These are phyloP conservation scores for Melanotaenia trifasciata DNA, from an alignment of 2,797 vertebrate genomes.

Conservation along the genomic window DNA sequence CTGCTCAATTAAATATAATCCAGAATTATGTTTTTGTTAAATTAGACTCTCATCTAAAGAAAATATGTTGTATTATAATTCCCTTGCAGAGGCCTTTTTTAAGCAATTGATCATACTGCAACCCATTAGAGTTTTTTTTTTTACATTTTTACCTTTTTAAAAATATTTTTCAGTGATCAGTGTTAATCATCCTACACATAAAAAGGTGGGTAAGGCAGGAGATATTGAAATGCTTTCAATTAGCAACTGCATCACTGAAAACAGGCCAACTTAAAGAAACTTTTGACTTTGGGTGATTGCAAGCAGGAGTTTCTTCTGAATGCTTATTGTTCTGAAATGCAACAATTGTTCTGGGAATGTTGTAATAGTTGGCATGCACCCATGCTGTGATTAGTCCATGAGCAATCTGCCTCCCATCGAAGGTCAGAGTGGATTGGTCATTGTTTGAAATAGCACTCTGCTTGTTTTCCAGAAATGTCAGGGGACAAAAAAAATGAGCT, in stretches of 20 bases:
- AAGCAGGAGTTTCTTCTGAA: slow-evolving; percentile 23
- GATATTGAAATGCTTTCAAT: neutral
- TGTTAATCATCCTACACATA: neutral
- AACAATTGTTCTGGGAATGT: slow-evolving; percentile 55
- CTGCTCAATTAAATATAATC: too few species aligned
- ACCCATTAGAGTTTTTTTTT: neutral
- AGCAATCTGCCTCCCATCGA: slow-evolving; percentile 66
- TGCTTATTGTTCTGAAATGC: slow-evolving; percentile 52
- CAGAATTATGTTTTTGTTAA: too few species aligned
- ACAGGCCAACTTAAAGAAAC: neutral
- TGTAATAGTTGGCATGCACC: slow-evolving; percentile 66
- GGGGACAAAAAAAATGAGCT: slow-evolving; percentile 61
- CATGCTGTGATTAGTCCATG: slow-evolving; percentile 58
- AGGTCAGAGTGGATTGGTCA: slow-evolving; percentile 68
- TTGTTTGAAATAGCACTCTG: slow-evolving; percentile 72
- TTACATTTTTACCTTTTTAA: neutral
- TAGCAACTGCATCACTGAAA: neutral
- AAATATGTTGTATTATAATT: neutral
- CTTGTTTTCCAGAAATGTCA: slow-evolving; percentile 72
- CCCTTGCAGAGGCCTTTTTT: neutral
- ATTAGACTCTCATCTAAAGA: neutral
- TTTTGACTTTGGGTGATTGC: slow-evolving; percentile 2
- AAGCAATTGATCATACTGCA: neutral
- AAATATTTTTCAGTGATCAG: neutral
- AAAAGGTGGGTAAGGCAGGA: neutral